Evolutionary conservation across 1,140 invertebrate genomes (phyloP).

Genomic region (Lanistes nyassanus): DNA sequence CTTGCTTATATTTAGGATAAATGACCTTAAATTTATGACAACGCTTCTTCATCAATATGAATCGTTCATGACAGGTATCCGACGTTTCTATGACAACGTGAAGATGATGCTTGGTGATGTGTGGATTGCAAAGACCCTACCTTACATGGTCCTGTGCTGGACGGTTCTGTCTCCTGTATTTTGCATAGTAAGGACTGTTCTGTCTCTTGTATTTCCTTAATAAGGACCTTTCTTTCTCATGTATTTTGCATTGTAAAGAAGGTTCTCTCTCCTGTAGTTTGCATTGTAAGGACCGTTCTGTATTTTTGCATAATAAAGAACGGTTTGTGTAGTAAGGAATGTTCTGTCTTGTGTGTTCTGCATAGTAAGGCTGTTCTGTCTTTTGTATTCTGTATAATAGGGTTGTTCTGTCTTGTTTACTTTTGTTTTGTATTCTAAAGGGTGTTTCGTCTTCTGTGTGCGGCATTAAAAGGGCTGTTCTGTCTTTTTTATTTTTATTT

Average conservation of each 20-base stretch:
- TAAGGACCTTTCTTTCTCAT: neutral
- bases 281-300: neutral
- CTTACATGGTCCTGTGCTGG: constrained; percentile 74
- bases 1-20: no score
- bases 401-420: no score
- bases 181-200: constrained; percentile 69
- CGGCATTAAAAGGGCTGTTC: no score
- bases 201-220: neutral
- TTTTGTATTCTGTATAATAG: neutral
- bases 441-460: no score
- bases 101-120: constrained; percentile 74
- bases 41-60: no score
- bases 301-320: neutral
- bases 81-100: constrained; percentile 74
- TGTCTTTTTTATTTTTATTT: no score
- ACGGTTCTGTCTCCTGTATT: constrained; percentile 72
- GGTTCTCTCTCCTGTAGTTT: neutral
- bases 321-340: neutral
- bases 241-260: no score
- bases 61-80: constrained; percentile 60
- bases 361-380: neutral
- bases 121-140: constrained; percentile 65
- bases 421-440: no score
- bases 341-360: neutral
- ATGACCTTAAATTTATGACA: no score